phyloP scores from a whole-genome alignment of 2,797 vertebrate species.

The Scolopax bukidnonensis region DNA sequence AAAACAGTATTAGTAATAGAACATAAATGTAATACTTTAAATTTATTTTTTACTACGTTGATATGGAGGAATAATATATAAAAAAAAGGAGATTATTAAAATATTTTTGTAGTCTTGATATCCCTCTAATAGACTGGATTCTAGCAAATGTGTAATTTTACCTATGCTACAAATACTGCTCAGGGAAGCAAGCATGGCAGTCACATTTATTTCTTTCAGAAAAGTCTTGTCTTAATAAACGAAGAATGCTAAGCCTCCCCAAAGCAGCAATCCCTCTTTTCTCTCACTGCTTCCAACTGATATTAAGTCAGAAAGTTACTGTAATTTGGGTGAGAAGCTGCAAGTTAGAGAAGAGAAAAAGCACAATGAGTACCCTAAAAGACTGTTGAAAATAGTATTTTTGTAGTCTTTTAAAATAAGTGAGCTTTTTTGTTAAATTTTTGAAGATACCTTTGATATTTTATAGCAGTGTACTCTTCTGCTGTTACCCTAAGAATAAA shows the following conservation, averaged over 20 bases:
- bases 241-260: not conserved
- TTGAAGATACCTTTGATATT: not conserved
- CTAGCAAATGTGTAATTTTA: not conserved
- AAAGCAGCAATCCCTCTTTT: not conserved
- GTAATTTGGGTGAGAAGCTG: not conserved
- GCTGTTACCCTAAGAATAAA: not conserved
- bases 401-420: not conserved
- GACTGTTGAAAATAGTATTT: not conserved
- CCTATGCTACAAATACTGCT: not conserved
- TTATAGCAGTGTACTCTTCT: not conserved
- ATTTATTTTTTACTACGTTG: not conserved
- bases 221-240: not conserved
- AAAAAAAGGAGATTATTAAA: not conserved
- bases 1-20: not conserved
- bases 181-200: not conserved
- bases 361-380: not conserved
- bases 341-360: not conserved
- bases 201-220: not conserved
- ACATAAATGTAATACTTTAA: not conserved
- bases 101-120: not conserved
- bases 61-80: not conserved
- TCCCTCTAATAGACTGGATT: not conserved
- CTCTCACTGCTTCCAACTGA: not conserved
- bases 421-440: not conserved
- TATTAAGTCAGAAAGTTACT: not conserved